A percentile compares a stretch with the other conserved stretches of the same genome.
phyloP scores from a whole-genome alignment of 1,140 invertebrate genomes.

The Maconellicoccus hirsutus region DNA sequence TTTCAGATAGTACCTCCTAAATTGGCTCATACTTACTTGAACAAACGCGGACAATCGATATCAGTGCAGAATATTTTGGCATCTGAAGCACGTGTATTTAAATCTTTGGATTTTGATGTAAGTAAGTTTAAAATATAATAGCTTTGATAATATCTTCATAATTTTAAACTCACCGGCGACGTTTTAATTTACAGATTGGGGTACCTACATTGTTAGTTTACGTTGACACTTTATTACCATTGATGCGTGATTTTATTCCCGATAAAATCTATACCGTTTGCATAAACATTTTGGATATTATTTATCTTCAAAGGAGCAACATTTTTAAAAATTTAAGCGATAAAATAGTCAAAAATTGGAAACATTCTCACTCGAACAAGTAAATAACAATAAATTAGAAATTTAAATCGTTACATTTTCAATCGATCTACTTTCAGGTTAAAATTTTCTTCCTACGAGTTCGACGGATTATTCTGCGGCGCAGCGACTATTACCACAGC shows the following conservation, averaged over 20 bases:
- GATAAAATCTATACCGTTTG: slow-evolving; percentile 10
- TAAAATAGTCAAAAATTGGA: neutral
- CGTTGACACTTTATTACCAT: neutral
- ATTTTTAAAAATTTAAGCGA: neutral
- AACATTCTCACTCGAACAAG: slow-evolving; percentile 12
- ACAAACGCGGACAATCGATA: neutral
- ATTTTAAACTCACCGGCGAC: too few relatives aligned
- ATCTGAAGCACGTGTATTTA: neutral
- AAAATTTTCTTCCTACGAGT: neutral
- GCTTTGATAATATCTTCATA: neutral
- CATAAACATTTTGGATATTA: slow-evolving; percentile 13
- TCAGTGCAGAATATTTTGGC: neutral
- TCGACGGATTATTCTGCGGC: slow-evolving; percentile 8
- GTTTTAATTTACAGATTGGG: slow-evolving; percentile 6
- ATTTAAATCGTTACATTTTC: neutral
- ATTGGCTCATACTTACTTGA: neutral
- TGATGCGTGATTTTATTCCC: neutral
- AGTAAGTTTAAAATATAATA: neutral
- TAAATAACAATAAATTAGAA: neutral
- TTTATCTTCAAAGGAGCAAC: neutral
- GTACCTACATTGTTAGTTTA: slow-evolving; percentile 1
- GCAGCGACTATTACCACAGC: neutral
- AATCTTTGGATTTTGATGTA: slow-evolving; percentile 12
- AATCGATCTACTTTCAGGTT: neutral
- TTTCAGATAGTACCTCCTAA: slow-evolving; percentile 17